Percentiles rank a stretch among this genome's conserved stretches.
Evolutionary conservation across 2,888 invertebrate genomes (phyloP).

Genomic region (Patella pellucida): DNA sequence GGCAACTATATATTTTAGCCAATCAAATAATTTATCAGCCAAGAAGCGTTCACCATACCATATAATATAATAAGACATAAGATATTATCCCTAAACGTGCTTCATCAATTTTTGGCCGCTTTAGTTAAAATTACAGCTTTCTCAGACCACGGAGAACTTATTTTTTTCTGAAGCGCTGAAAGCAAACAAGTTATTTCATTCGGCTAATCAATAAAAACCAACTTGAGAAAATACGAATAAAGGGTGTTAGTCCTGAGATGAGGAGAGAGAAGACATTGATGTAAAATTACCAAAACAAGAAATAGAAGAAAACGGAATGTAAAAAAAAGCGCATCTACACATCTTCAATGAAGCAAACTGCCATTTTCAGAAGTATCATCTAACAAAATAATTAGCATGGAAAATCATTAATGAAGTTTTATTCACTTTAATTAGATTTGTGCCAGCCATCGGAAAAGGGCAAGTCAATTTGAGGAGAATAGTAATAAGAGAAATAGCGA

Average conservation of each 20-base stretch:
- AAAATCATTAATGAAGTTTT: slow-evolving; percentile 29
- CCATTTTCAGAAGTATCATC: slow-evolving; percentile 17
- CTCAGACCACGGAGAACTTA: background rate
- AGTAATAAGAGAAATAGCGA: slow-evolving; percentile 3
- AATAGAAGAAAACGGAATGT: background rate
- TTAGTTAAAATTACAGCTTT: slow-evolving; percentile 1
- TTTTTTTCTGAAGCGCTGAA: slow-evolving; percentile 5
- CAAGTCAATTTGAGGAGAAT: slow-evolving; percentile 9
- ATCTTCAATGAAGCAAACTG: slow-evolving; percentile 1
- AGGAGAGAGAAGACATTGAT: no score
- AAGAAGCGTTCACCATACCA: background rate
- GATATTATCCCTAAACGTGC: background rate
- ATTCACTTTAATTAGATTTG: slow-evolving; percentile 27
- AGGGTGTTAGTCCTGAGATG: background rate
- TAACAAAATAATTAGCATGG: slow-evolving; percentile 29
- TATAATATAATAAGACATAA: slow-evolving; percentile 7
- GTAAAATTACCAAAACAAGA: no score
- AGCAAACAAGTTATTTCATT: slow-evolving; percentile 8
- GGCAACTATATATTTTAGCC: slow-evolving; percentile 10
- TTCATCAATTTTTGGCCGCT: background rate
- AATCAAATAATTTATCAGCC: background rate
- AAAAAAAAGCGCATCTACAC: background rate
- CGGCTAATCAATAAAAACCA: no score
- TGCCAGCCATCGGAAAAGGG: slow-evolving; percentile 8
- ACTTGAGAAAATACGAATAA: background rate